Evolutionary conservation across 1,140 invertebrate genomes (phyloP), one percentile per base, ranked within the genome.

Genomic region (Magallana gigas): DNA sequence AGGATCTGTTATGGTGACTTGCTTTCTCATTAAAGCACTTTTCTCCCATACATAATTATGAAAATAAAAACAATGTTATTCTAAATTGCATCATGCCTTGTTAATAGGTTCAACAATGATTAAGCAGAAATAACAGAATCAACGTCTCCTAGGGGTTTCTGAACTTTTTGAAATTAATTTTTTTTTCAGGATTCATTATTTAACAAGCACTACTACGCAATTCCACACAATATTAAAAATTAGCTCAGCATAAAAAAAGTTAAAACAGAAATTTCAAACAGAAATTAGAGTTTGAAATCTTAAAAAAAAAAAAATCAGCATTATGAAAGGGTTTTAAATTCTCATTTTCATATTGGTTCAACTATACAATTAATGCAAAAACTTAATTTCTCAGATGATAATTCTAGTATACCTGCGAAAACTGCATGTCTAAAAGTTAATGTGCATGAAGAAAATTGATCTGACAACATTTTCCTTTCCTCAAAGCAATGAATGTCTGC

Each of bases 1-100:
- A 12, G 36, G 68, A 76, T 76, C 68, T 11, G 68, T 76, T 12
- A 76, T 29, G 68, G 68, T 76, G 68, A 76, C 68, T 29, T 29
- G 68, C 68, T 29, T 29, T 29, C 2, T 76, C 36, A 8, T 76
- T 29, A 76, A 76, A 76, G 23, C 68, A 76, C 12, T 12, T 76
- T 76, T 29, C 68, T 64, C 60, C 60, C 14, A 64, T 64, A 64
- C 60, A 16, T 16, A 14, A 48, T 48, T 48, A 48, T 48, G 36
- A 48, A 18, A 16, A 64, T 7, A 18, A 76, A 29, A 36, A 76
- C 18, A 76, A 76, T 76, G 23, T 36, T 29, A 48, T 48, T 76
- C 36, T 76, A 36, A 9, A 18, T 76, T 36, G 68, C 68, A 76
- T 76, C 68, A 76, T 29, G 23, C 68, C 23, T 29, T 11, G n/a